Evolutionary conservation across 1,140 invertebrate genomes (phyloP), one percentile per base, ranked within the genome.

Genomic region (Drosophila malerkotliana): DNA sequence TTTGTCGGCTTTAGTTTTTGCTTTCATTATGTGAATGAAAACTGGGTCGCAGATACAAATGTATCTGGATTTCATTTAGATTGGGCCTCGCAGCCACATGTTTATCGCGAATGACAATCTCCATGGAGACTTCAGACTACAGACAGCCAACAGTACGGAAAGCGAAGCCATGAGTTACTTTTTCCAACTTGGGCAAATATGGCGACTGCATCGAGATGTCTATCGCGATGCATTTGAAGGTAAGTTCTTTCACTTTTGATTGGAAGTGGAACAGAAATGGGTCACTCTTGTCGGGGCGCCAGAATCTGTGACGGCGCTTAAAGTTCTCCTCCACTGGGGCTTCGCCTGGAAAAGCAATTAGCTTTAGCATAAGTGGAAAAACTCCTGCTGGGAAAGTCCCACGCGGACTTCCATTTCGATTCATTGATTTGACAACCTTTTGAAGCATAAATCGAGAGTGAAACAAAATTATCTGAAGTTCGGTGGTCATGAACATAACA

Each of bases 21-120:
- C 82, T 82, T 85, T 85, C 83, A 72, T 77, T 80, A 58, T 32
- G 47, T 58, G 63, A 84, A 82, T 57, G 54, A 44, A 47, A 85
- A 85, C 69, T 85, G 82, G 82, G 82, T 85, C 83, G 85, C 72
- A 52, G 64, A 28, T 24, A 85, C 82, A 85, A 85, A 85, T 87
- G 82, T 85, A 85, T 85, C 82, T 85, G 64, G 82, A 85, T 85
- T 85, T 82, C 78, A 87, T 85, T 85, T 88, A 61, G 64, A 69
- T 72, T 82, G 78, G 41, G 78, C 74, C 64, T 66, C 49, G 37
- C 74, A 71, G 77, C 52, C 62, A 34, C 14, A 15, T 15, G 39
- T 69, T 78, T 85, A 85, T 85, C 82, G 62, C 64, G 77, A 82
- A 82, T 85, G 82, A 82, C 82, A 81, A 85, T 85, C 82, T 78